Base-by-base conservation (phyloP, 2,113 vertebrate genomes). In the Syngnathus floridae region DNA sequence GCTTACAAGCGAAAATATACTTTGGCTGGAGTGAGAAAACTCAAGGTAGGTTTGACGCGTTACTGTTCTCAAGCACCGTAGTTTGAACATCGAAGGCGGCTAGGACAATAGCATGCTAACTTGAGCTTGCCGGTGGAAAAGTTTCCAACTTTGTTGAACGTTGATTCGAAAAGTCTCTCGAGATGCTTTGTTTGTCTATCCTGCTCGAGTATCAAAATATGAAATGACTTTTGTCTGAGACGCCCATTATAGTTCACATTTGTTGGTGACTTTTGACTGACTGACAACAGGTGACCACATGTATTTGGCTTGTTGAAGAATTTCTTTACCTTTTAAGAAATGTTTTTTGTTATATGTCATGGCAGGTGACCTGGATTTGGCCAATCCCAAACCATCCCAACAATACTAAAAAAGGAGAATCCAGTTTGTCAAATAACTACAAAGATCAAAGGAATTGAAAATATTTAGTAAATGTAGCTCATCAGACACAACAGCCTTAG, bases 71-170 rank as follows among this genome's bases (percentile, higher is more conserved):
- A 11, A 5, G 61, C 12, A 1, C 9, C 19, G 19, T 51, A 6
- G 7, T 7, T 21, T 11, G 10, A 51, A n/a, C 16, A 17, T 5
- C 14, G 54, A 14, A 35, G 54, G 6, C 4, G 12, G 70, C 56
- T 70, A 79, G 49, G 76, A 74, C 79, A 81, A 64, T 64, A 70
- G 59, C 66, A 26, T 49, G 70, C 64, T 75, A 77, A 65, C 37
- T 31, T 26, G 1, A 3, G 10, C 6, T 0, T 2, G 52, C 36
- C 59, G n/a, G 40, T 35, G 54, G 54, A 31, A 45, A 75, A 68
- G 8, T 51, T 37, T 60, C 17, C 1, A 49, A 48, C 16, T 13
- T 35, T 61, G 19, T 22, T 19, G 7, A n/a, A 61, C 6, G 16
- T n/a, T 41, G n/a, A 22, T 13, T 57, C 14, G 55, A 57, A 57